These are phyloP conservation scores for Hedychridium roseum DNA, from an alignment of 2,888 invertebrate genomes.

Conservation along the genomic window DNA sequence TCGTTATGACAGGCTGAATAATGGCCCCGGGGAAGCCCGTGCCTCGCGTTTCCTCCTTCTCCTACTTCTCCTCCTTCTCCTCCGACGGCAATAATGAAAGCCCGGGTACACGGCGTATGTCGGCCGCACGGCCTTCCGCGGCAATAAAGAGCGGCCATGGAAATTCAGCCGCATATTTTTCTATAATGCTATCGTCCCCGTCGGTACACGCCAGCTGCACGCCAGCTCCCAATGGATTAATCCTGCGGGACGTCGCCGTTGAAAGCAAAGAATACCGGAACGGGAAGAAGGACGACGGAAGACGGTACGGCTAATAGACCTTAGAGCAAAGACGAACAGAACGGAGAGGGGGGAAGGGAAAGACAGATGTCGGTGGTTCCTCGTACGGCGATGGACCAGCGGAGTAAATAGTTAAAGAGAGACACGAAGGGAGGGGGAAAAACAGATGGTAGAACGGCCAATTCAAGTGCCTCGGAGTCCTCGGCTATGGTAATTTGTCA, in stretches of 20 bases:
- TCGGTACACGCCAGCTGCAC: conserved; percentile 7
- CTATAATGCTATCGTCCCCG: conserved; percentile 27
- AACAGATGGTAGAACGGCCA: conserved; percentile 22
- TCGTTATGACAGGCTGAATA: conserved; percentile 46
- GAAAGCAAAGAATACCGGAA: too few relatives aligned
- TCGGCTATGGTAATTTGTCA: conserved; percentile 33
- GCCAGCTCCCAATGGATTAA: conserved; percentile 5
- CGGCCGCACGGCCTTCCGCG: conserved; percentile 29
- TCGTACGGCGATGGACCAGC: not conserved
- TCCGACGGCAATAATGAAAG: conserved; percentile 37
- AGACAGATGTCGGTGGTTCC: not conserved
- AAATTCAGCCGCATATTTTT: conserved; percentile 43
- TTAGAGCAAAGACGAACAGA: too few relatives aligned
- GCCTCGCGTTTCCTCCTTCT: conserved; percentile 7
- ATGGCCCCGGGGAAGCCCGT: conserved; percentile 29
- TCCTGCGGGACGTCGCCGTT: not conserved
- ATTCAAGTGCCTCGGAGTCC: conserved; percentile 9
- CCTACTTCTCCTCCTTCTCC: not conserved
- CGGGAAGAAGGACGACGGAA: too few relatives aligned
- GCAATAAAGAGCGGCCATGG: conserved; percentile 41
- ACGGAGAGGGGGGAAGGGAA: not conserved
- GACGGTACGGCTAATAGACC: too few relatives aligned
- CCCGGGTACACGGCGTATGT: too few relatives aligned
- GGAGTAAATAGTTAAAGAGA: conserved; percentile 14
- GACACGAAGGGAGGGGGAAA: conserved; percentile 6